A percentile compares a stretch with the other conserved stretches of the same genome.
These are phyloP conservation scores for Gymnarchus niloticus DNA, from an alignment of 2,113 vertebrate species.

Conservation along the genomic window DNA sequence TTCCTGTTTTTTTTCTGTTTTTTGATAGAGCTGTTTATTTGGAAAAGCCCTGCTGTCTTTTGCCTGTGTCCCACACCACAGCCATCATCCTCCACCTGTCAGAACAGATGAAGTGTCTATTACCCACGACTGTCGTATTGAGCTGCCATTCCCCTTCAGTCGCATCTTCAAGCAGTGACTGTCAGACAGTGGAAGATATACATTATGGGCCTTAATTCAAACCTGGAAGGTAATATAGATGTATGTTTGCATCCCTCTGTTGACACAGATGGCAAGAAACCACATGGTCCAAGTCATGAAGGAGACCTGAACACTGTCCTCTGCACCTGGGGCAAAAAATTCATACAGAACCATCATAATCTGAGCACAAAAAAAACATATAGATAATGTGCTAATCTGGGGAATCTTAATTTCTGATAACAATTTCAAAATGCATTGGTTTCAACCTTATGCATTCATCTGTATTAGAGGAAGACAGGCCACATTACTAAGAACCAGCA, in stretches of 20 bases:
- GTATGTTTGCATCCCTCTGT: background rate
- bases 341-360: background rate
- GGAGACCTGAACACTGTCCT: too few species aligned
- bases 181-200: background rate
- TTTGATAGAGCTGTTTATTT: background rate
- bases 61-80: background rate
- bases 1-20: background rate
- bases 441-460: background rate
- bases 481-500: background rate
- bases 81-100: background rate
- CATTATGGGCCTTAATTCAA: background rate
- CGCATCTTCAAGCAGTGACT: background rate
- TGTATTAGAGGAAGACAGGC: background rate
- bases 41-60: background rate
- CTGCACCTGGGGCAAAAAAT: too few species aligned
- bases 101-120: background rate
- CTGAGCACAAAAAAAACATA: background rate
- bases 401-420: background rate
- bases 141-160: background rate
- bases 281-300: too few species aligned
- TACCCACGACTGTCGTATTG: background rate
- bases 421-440: too few species aligned
- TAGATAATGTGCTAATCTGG: background rate
- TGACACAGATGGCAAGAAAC: background rate
- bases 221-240: background rate